Evolutionary conservation across 2,113 vertebrate species (phyloP).

Genomic region (Spermophilus dauricus): DNA sequence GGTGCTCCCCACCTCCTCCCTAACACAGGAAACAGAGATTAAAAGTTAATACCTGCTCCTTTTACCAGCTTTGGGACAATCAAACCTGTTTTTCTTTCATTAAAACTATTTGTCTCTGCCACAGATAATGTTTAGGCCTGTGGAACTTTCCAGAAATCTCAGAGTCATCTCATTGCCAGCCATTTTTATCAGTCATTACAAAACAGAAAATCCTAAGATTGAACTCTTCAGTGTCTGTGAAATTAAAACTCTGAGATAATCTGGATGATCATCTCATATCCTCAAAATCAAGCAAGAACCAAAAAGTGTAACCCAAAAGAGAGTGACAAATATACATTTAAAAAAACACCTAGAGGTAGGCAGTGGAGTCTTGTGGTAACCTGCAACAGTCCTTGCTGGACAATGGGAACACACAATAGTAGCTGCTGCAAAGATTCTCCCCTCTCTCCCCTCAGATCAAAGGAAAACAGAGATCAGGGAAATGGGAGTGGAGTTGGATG

Average conservation of each 20-base stretch:
- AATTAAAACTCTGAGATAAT: not conserved
- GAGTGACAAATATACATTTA: not conserved
- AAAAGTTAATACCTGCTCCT: not conserved
- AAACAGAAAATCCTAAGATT: not conserved
- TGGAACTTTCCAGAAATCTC: constrained; percentile 42
- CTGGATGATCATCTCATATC: not conserved
- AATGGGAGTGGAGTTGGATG: not conserved
- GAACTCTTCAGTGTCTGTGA: not conserved
- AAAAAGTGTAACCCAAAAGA: not conserved
- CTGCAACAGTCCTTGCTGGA: not conserved
- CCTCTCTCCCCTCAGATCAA: not conserved
- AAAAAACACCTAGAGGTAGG: not conserved
- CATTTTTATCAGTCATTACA: not conserved
- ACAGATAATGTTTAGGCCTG: not conserved
- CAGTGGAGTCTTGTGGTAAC: not conserved
- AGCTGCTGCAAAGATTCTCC: not conserved
- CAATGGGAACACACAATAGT: fast-evolving
- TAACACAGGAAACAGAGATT: not conserved
- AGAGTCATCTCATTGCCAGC: not conserved
- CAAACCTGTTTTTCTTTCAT: not conserved
- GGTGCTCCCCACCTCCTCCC: not conserved
- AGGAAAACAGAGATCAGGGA: not conserved
- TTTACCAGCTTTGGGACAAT: not conserved
- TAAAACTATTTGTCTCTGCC: constrained; percentile 30
- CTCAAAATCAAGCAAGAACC: not conserved